Evolutionary conservation across 2,113 vertebrate genomes (phyloP), one percentile per base, ranked within the genome.

Genomic region (Kryptolebias marmoratus): DNA sequence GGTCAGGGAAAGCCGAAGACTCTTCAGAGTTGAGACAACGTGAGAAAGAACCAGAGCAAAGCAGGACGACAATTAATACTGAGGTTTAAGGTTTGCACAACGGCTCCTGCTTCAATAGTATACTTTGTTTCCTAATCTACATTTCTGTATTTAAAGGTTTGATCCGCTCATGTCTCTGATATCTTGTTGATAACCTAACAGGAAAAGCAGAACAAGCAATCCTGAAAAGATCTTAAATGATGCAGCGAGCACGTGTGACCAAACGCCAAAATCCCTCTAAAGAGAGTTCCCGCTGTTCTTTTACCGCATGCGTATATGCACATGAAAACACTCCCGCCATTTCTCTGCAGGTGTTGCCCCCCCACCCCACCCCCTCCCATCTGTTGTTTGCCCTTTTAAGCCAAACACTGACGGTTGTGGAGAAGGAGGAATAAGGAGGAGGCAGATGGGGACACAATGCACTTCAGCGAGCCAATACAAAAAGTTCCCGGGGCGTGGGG

Each of bases 391-490:
- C 67, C 69, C 73, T 90, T 84, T 84, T 76, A 89, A 76, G 64
- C 70, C 62, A 80, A 87, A 80, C 74, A 68, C 57, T 50, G 53
- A 75, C 52, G 58, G 68, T 75, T 68, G 60, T 39, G 47, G 53
- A 60, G 69, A 55, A 64, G 57, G 78, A 73, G 71, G 79, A 62
- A 67, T 59, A 70, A 36, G 42, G 42, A 60, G 68, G 71, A 82
- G 87, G 78, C 89, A 91, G 89, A 90, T 90, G 87, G 86, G 62
- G 67, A 77, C 67, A 90, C 86, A 91, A 91, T 87, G 64, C 80
- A 75, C 65, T 79, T 84, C 68, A 75, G 72, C 57, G 14, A 22
- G 66, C 49, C 53, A 42, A 77, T 52, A 86, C 85, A 85, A 88
- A 89, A 88, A 89, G 76, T 73, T 77, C 56, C 70, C 63, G 0